Conservation (phyloP, 2,888 invertebrate genomes). For the Apamea sordens region DNA sequence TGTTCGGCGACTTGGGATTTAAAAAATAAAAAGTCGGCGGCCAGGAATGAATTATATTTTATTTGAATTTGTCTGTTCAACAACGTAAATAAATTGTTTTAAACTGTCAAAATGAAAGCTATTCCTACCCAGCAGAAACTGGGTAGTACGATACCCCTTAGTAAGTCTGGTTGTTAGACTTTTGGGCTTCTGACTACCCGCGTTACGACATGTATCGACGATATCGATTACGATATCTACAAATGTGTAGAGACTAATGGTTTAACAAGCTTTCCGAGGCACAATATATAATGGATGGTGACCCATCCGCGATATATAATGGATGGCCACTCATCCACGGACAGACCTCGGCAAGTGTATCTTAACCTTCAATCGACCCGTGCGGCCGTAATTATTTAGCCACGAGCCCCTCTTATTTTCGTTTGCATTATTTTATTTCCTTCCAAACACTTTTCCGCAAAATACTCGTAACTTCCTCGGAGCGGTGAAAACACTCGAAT, state of each 20-base stretch:
- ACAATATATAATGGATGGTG: no score
- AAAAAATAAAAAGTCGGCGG: no score
- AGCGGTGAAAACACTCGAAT: conserved; percentile 30
- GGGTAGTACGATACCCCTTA: neutral
- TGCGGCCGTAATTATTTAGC: neutral
- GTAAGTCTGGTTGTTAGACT: no score
- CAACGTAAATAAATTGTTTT: no score
- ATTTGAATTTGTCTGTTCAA: no score
- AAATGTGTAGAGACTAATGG: no score
- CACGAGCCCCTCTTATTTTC: neutral
- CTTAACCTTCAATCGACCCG: neutral
- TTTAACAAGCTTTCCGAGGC: neutral
- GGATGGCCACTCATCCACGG: neutral
- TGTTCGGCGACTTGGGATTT: no score
- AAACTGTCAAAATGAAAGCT: no score
- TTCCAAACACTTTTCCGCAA: neutral
- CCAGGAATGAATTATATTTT: no score
- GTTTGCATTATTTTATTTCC: neutral
- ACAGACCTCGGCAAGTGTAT: neutral
- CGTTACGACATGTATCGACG: no score
- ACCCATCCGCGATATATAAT: neutral
- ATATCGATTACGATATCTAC: no score
- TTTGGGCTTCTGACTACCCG: no score
- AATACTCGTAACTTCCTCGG: neutral
- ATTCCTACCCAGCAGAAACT: neutral